Evolutionary conservation across 2,797 vertebrate species (phyloP), one percentile per base, ranked within the genome.

Genomic region (Buceros bicornis): DNA sequence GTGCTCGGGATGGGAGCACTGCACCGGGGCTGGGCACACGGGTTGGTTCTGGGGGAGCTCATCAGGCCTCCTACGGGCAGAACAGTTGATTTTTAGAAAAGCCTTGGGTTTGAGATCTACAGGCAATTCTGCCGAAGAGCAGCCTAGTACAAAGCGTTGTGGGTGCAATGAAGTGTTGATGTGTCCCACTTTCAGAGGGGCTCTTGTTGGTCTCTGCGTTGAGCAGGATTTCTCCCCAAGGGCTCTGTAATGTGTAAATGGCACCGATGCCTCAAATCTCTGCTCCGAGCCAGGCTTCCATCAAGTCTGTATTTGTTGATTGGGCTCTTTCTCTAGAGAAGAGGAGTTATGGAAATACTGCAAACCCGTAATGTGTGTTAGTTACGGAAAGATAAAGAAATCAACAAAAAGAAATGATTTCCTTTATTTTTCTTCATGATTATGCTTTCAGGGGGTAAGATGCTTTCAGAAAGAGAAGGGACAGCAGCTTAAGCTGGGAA

Each of bases 161-260:
- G 3, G 48, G 5, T 37, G 29, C 0, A 0, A 5, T 29, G 31
- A 66, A 53, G 61, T 20, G 50, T 64, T 1, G 0, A 20, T 0
- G 0, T 53, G 80, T 60, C 47, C 76, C 40, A 17, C 18, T 61
- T 67, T 28, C 42, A 48, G 33, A 70, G 57, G 14, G 42, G 58
- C 48, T 87, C 16, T 29, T 72, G n/a, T 69, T 48, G 72, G 78
- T 76, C 67, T 90, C 56, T 51, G 28, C 2, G 4, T 24, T 31
- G 54, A 71, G 58, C 35, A 74, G 42, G 31, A 70, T 85, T 82
- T 84, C 48, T 83, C 69, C 80, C 80, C 8, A 0, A 25, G 54
- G 81, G 11, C 50, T 72, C 80, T 50, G 35, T 72, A 80, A 37
- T n/a, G 28, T 77, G 69, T 40, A 70, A 91, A 70, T 73, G 53